These are phyloP conservation scores for Acrossocheilus fasciatus DNA, from an alignment of 2,797 vertebrate species.

Conservation along the genomic window DNA sequence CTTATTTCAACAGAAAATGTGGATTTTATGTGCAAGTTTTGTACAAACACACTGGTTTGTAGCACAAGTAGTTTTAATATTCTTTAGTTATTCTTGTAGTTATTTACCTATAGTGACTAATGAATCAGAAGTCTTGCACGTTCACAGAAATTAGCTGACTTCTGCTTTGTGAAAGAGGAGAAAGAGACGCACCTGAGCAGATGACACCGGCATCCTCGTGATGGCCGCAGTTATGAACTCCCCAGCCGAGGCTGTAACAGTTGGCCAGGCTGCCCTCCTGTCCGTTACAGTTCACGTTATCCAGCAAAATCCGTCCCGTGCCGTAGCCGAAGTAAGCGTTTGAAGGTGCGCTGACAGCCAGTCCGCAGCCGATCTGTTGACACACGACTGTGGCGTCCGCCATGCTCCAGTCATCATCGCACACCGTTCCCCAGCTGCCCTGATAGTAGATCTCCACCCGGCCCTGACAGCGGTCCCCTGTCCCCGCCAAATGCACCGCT, in stretches of 20 bases:
- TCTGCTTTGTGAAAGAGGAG: not conserved
- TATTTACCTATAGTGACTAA: not conserved
- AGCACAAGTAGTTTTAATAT: not conserved
- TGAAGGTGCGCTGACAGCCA: conserved; percentile 79
- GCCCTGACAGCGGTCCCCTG: conserved; percentile 85
- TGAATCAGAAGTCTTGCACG: not conserved
- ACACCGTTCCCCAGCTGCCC: conserved; percentile 93
- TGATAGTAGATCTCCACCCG: conserved; percentile 91
- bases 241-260: conserved; percentile 92
- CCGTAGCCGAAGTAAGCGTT: conserved; percentile 92
- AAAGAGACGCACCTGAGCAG: conserved; percentile 81
- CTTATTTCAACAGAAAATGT: not conserved
- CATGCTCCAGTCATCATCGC: conserved; percentile 92
- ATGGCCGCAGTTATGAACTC: conserved; percentile 95
- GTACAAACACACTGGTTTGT: not conserved
- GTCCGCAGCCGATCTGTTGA: conserved; percentile 87
- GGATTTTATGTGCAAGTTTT: not conserved
- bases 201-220: conserved; percentile 93
- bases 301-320: conserved; percentile 88
- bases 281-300: conserved; percentile 92
- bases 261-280: conserved; percentile 77
- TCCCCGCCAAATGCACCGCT: conserved; percentile 84
- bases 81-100: not conserved
- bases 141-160: not conserved
- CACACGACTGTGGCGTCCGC: conserved; percentile 89